These are phyloP conservation scores for Arctopsyche grandis DNA, from an alignment of 1,140 invertebrate genomes.

Conservation along the genomic window DNA sequence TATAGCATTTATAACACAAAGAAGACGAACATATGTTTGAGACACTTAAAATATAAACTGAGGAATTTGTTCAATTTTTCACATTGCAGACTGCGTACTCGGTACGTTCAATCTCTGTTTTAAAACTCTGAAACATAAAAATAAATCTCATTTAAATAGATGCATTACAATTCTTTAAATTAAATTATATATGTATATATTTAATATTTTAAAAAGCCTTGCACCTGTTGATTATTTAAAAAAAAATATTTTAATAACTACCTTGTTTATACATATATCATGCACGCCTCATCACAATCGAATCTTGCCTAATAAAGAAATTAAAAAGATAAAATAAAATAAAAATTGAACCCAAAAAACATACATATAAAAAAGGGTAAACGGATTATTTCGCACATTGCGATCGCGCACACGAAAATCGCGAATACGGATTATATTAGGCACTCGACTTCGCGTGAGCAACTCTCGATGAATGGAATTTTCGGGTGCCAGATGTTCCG, in stretches of 20 bases:
- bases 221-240: not conserved
- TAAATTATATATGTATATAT: conserved; percentile 8
- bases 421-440: not conserved
- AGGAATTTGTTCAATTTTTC: not conserved
- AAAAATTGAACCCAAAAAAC: not conserved
- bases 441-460: too few relatives aligned
- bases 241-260: not conserved
- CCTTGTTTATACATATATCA: not conserved
- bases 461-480: too few relatives aligned
- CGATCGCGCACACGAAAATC: too few relatives aligned
- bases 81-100: conserved; percentile 42
- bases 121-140: conserved; percentile 57
- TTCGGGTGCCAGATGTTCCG: too few relatives aligned
- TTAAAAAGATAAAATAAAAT: conserved; percentile 1
- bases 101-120: conserved; percentile 60
- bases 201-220: not conserved
- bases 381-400: too few relatives aligned
- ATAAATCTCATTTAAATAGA: conserved; percentile 24
- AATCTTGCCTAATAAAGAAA: not conserved
- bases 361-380: not conserved
- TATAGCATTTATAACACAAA: not conserved
- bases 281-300: not conserved
- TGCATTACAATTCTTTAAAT: too few relatives aligned
- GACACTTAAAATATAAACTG: not conserved
- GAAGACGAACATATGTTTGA: not conserved